Percentiles rank a stretch among this genome's conserved stretches.
phyloP scores from a whole-genome alignment of 2,113 vertebrate species.

The Rhinoderma darwinii region DNA sequence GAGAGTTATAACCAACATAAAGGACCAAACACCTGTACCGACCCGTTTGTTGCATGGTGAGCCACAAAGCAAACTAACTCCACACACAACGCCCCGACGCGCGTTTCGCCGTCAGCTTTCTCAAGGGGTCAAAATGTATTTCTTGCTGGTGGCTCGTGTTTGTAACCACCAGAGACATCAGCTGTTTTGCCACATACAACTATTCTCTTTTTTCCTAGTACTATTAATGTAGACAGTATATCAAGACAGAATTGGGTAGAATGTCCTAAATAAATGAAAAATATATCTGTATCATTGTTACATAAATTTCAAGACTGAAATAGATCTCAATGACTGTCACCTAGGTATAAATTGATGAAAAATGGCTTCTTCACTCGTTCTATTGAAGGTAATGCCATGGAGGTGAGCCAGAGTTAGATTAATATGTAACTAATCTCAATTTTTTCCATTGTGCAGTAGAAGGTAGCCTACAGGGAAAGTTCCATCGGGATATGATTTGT shows the following conservation, averaged over 20 bases:
- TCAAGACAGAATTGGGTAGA: neutral
- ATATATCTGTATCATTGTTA: slow-evolving; percentile 19
- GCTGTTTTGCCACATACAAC: neutral
- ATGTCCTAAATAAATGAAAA: slow-evolving; percentile 5
- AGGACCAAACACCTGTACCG: no score
- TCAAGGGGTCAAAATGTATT: no score
- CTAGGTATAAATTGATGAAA: slow-evolving; percentile 40
- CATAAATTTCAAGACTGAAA: slow-evolving; percentile 28
- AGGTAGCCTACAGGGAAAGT: slow-evolving; percentile 42
- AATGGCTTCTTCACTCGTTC: neutral
- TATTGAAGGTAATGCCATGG: slow-evolving; percentile 26
- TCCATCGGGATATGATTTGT: slow-evolving; percentile 51
- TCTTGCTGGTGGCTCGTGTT: neutral
- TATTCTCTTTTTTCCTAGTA: neutral
- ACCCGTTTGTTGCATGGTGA: no score
- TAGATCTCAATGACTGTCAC: slow-evolving; percentile 1
- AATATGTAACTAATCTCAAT: slow-evolving; percentile 43
- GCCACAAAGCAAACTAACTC: no score
- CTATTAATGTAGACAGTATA: neutral
- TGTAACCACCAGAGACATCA: neutral
- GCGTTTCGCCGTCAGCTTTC: no score
- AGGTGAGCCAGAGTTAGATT: neutral
- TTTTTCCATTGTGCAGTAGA: slow-evolving; percentile 25
- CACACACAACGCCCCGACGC: no score
- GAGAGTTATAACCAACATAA: no score